These are phyloP conservation scores for Myxocyprinus asiaticus DNA, from an alignment of 2,113 vertebrate genomes.

Conservation along the genomic window DNA sequence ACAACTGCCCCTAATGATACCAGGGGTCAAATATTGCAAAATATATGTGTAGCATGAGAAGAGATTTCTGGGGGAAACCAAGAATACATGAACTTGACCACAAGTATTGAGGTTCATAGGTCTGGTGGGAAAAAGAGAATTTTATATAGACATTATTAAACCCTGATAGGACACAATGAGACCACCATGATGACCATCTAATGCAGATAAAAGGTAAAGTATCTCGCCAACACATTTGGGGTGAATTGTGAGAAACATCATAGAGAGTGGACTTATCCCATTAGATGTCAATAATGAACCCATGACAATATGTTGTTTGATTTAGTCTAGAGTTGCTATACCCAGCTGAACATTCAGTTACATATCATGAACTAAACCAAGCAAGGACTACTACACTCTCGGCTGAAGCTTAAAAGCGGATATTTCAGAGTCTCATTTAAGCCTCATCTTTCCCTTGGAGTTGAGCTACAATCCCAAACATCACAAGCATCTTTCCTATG, in stretches of 20 bases:
- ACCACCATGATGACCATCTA: neutral
- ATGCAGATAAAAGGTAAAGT: constrained; percentile 15
- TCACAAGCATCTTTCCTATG: constrained; percentile 34
- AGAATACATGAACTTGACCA: constrained; percentile 53
- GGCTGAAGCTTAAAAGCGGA: neutral
- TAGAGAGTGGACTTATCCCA: constrained; percentile 9
- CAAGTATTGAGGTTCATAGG: constrained; percentile 42
- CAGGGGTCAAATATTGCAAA: constrained; percentile 38
- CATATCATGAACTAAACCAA: constrained; percentile 20
- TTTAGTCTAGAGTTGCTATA: neutral
- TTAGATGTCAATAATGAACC: constrained; percentile 9
- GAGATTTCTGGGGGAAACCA: constrained; percentile 40
- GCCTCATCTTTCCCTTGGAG: constrained; percentile 74
- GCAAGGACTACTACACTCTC: constrained; percentile 8
- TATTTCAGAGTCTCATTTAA: constrained; percentile 34
- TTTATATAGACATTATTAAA: constrained; percentile 33
- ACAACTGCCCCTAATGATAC: neutral
- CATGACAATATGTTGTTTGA: neutral
- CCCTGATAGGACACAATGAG: constrained; percentile 19
- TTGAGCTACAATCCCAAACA: constrained; percentile 60
- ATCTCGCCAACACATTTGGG: neutral
- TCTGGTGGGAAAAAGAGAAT: constrained; percentile 15
- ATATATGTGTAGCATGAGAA: constrained; percentile 58
- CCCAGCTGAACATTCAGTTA: neutral
- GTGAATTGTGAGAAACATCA: neutral